Evolutionary conservation across 1,140 invertebrate genomes (phyloP), one percentile per base, ranked within the genome.

Genomic region (Cyphomyrmex costatus): DNA sequence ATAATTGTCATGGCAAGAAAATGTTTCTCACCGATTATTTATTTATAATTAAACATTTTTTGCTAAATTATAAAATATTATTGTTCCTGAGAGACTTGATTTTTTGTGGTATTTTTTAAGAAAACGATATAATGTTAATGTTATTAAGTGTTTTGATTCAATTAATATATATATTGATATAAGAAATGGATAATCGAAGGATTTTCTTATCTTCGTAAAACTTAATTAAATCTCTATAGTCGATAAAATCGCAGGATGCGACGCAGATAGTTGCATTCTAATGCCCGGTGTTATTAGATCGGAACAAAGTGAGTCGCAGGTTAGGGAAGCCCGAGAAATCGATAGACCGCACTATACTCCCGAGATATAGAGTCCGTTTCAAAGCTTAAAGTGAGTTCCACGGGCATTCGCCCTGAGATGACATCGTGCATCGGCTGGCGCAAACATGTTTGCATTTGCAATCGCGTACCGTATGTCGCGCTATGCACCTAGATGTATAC

Each of bases 401-500:
- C 21, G 60, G 77, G 88, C 89, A 91, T 91, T 92, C 91, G 86
- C 86, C 83, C 88, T 14, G 77, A 82, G 82, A 88, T 87, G 79
- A 86, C 78, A 68, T 68, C 65, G 86, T 66, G 83, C 86, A 85
- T 86, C 85, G 87, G 49, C 76, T 78, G 86, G 60, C 83, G 78
- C 73, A 89, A 85, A 85, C 89, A 85, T 86, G 83, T 88, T 86
- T 92, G 89, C 89, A 92, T 92, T 88, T 91, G 89, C 89, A 92
- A 90, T 91, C 80, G 87, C 80, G 87, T 91, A 85, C 87, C 90
- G 91, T 91, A 93, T 92, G 91, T 91, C 76, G 85, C 82, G 60
- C 58, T 78, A 71, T 88, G 65, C 58, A 27, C 33, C 33, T 65
- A 85, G 36, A 1, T 73, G 80, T 60, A n/a, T n/a, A 80, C 85